Evolutionary conservation across 2,888 invertebrate genomes (phyloP), one percentile per base, ranked within the genome.

Genomic region (Sinopyrophorus schimmeli): DNA sequence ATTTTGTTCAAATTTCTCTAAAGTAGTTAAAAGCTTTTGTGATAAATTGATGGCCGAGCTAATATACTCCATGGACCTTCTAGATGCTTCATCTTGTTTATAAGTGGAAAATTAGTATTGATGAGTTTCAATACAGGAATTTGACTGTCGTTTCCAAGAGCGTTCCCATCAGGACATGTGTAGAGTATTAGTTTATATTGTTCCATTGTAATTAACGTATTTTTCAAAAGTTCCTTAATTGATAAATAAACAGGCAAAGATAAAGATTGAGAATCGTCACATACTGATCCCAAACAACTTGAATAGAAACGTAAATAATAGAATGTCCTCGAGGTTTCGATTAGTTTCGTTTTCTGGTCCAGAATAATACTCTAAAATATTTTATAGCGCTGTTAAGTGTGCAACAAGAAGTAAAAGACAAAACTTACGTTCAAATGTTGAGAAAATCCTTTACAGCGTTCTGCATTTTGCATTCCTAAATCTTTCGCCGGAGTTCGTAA

Each of bases 371-470:
- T 73, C 81, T 82, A 72, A 30, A 77, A 77, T 58, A 35, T 34
- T 32, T 12, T 32, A 34, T 11, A 34, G 20, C 11, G 3, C 9
- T 3, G 10, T 16, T 30, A n/a, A n/a, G n/a, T n/a, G n/a, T n/a
- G n/a, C n/a, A n/a, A n/a, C n/a, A n/a, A n/a, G n/a, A n/a, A n/a
- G n/a, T n/a, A 28, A 15, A 48, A 40, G 26, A 17, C 1, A 15
- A 2, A 37, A n/a, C 6, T 72, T 73, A 84, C 82, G 78, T 90
- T 78, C 26, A 95, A 74, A 62, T 94, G 88, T 10, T 84, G 81
- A 0, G 89, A 80, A 68, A 87, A 93, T 31, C 97, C 97, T 69
- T 84, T 85, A 63, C 92, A 89, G 37, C 93, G 79, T 61, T 94
- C 92, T 35, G 90, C 81, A 61, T 90, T 89, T 34, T 83, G 84